Percentiles rank a stretch among this genome's conserved stretches.
Conservation (phyloP, 2,113 vertebrate genomes). For the Catharus minimus region DNA sequence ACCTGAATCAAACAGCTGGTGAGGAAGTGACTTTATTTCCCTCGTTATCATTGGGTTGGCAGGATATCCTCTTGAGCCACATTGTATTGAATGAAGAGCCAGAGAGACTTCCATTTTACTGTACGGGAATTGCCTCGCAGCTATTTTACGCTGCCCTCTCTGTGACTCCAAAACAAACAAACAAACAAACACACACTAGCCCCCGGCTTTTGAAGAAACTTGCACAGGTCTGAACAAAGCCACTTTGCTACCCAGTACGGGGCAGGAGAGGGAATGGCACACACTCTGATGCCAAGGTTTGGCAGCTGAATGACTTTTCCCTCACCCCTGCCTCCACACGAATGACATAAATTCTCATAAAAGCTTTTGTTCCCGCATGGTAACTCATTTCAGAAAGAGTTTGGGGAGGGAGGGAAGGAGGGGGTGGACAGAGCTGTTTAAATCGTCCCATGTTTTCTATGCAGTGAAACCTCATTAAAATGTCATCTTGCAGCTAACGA, state of each 20-base stretch:
- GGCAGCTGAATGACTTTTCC: neutral
- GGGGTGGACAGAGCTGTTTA: neutral
- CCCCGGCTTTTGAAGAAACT: slow-evolving; percentile 44
- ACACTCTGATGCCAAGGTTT: neutral
- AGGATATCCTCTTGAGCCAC: slow-evolving; percentile 82
- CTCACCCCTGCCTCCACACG: neutral
- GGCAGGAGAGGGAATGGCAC: neutral
- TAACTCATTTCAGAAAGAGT: slow-evolving; percentile 21
- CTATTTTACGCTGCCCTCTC: slow-evolving; percentile 35
- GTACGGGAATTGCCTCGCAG: slow-evolving; percentile 30
- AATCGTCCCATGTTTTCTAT: slow-evolving; percentile 17
- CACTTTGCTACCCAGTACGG: neutral
- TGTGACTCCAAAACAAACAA: slow-evolving; percentile 46
- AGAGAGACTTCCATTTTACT: slow-evolving; percentile 57
- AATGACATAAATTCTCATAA: neutral
- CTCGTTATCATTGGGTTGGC: slow-evolving; percentile 72
- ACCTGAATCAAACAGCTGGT: slow-evolving; percentile 80
- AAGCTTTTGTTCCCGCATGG: neutral
- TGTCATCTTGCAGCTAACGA: slow-evolving; percentile 52
- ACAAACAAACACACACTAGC: slow-evolving; percentile 9
- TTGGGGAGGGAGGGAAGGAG: neutral
- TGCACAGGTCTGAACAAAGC: neutral
- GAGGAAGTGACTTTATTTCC: slow-evolving; percentile 87
- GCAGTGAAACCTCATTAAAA: slow-evolving; percentile 64
- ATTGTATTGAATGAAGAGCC: slow-evolving; percentile 75